Percentiles rank a stretch among this genome's conserved stretches.
Evolutionary conservation across 1,140 invertebrate species (phyloP).

Genomic region (Amyelois transitella): DNA sequence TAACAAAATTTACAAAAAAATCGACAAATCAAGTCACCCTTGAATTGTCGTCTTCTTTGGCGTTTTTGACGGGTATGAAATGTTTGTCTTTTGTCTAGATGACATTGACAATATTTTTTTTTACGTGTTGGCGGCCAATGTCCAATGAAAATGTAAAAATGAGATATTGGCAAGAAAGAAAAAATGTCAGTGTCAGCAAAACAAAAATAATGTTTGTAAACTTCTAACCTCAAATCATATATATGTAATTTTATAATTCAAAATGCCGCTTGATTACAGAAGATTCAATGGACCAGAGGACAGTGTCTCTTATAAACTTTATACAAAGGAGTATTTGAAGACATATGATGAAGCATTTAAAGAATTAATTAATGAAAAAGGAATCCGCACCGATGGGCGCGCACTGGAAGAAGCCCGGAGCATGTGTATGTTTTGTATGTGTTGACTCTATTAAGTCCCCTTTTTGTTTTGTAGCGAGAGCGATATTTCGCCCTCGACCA

Average conservation of each 20-base stretch:
- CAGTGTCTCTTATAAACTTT: constrained; percentile 61
- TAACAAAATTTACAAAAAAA: neutral
- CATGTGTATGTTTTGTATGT: constrained; percentile 62
- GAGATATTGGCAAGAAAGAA: too few relatives aligned
- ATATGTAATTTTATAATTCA: too few relatives aligned
- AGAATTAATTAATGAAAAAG: constrained; percentile 51
- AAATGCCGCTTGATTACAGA: constrained; percentile 67
- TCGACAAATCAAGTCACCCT: neutral
- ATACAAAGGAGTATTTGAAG: constrained; percentile 48
- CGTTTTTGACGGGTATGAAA: neutral
- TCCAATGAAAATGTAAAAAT: too few relatives aligned
- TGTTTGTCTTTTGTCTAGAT: neutral
- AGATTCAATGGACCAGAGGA: constrained; percentile 68
- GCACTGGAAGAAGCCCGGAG: constrained; percentile 49
- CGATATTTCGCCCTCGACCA: too few relatives aligned
- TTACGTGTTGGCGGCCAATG: too few relatives aligned
- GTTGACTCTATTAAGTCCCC: too few relatives aligned
- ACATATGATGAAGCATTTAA: constrained; percentile 42
- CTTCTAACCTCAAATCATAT: constrained; percentile 2
- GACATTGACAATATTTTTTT: neutral
- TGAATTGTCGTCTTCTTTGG: neutral
- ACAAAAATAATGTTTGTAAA: too few relatives aligned
- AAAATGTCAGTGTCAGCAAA: too few relatives aligned
- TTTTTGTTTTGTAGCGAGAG: too few relatives aligned
- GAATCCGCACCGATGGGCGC: constrained; percentile 54